A percentile compares a stretch with the other conserved stretches of the same genome.
phyloP scores from a whole-genome alignment of 1,140 invertebrate species.

The Saccostrea glomerata region DNA sequence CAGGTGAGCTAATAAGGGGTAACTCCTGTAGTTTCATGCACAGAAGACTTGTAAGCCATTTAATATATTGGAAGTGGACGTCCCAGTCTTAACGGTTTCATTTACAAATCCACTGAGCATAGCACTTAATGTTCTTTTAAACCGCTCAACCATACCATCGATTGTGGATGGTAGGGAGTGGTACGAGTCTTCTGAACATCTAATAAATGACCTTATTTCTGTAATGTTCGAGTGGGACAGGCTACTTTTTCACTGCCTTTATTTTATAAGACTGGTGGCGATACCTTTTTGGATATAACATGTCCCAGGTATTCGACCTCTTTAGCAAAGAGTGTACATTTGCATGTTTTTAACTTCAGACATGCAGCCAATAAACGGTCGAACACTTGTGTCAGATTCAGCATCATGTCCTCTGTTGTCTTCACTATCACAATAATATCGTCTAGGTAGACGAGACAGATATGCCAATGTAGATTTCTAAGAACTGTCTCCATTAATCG shows the following conservation, averaged over 20 bases:
- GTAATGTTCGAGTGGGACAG: slow-evolving; percentile 66
- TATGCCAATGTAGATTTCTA: background rate
- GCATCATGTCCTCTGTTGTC: background rate
- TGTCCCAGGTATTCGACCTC: slow-evolving; percentile 69
- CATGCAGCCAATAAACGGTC: slow-evolving; percentile 39
- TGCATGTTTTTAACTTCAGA: slow-evolving; percentile 64
- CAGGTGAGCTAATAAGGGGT: no score
- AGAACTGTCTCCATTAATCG: slow-evolving; percentile 39
- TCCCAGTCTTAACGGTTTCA: slow-evolving; percentile 59
- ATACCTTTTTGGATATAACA: slow-evolving; percentile 63
- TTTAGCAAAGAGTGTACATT: slow-evolving; percentile 62
- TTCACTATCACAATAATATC: background rate
- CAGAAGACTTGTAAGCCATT: slow-evolving; percentile 54
- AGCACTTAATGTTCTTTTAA: slow-evolving; percentile 61
- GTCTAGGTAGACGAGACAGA: slow-evolving; percentile 32
- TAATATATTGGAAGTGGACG: slow-evolving; percentile 54
- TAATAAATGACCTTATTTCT: slow-evolving; percentile 69
- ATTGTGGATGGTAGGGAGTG: slow-evolving; percentile 63
- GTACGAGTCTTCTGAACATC: slow-evolving; percentile 64
- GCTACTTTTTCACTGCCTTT: slow-evolving; percentile 65
- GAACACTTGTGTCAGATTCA: slow-evolving; percentile 43
- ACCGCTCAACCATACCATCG: slow-evolving; percentile 63
- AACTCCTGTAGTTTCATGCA: slow-evolving; percentile 52
- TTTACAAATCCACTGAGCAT: slow-evolving; percentile 49
- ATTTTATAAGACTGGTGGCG: slow-evolving; percentile 69